Evolutionary conservation across 2,888 invertebrate genomes (phyloP).

Genomic region (Drosophila mimetica): DNA sequence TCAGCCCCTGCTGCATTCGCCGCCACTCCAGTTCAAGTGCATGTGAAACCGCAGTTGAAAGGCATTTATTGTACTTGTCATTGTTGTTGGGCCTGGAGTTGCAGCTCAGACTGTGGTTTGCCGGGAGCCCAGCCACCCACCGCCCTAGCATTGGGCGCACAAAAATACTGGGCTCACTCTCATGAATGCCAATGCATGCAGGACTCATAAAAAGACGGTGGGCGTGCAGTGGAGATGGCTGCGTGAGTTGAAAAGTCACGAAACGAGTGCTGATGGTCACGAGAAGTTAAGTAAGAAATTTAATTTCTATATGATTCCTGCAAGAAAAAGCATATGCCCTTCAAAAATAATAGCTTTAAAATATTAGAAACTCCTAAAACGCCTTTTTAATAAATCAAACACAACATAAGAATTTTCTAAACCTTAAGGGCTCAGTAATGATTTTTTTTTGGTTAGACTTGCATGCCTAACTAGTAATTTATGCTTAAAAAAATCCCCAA

Average conservation of each 20-base stretch:
- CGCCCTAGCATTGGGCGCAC: slow-evolving; percentile 25
- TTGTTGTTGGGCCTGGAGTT: slow-evolving; percentile 63
- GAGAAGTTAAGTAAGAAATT: neutral
- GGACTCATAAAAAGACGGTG: slow-evolving; percentile 65
- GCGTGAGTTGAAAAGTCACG: slow-evolving; percentile 19
- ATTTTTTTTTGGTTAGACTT: too few species aligned
- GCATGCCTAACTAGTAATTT: too few species aligned
- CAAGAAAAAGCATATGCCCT: too few species aligned
- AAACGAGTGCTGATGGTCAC: neutral
- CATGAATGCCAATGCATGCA: slow-evolving; percentile 71
- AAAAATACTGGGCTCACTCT: slow-evolving; percentile 68
- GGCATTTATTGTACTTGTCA: slow-evolving; percentile 81
- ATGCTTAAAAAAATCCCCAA: too few species aligned
- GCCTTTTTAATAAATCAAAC: too few species aligned
- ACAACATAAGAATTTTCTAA: too few species aligned
- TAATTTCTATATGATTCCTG: too few species aligned
- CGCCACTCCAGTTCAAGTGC: slow-evolving; percentile 76
- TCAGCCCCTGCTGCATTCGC: slow-evolving; percentile 16
- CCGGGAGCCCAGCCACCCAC: slow-evolving; percentile 1
- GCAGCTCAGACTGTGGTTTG: slow-evolving; percentile 35
- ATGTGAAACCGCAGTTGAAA: slow-evolving; percentile 82
- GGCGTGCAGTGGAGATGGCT: slow-evolving; percentile 9
- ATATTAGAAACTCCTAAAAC: too few species aligned
- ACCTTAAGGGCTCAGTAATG: too few species aligned
- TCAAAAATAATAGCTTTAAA: too few species aligned